Evolutionary conservation across 1,140 invertebrate genomes (phyloP).

Genomic region (Forficula auricularia): DNA sequence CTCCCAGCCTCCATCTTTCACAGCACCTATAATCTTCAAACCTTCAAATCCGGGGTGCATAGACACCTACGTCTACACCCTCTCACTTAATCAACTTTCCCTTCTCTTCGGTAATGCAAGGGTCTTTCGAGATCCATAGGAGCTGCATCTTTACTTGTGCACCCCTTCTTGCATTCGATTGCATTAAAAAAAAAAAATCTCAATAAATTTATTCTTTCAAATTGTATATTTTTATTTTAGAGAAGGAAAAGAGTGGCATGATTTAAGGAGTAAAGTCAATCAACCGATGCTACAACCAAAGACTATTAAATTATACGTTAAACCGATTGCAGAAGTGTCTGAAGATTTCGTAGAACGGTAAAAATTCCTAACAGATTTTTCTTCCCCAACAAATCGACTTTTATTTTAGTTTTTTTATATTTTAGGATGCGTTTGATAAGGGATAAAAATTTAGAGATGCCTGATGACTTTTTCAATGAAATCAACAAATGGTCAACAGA

Average conservation of each 20-base stretch:
- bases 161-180: background rate
- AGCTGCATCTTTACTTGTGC: background rate
- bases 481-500: constrained; percentile 50
- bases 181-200: constrained; percentile 1
- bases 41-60: no score
- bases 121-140: background rate
- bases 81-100: constrained; percentile 8
- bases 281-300: constrained; percentile 35
- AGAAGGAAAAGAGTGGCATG: constrained; percentile 33
- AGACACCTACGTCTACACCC: background rate
- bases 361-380: background rate
- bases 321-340: constrained; percentile 28
- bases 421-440: constrained; percentile 12
- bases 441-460: constrained; percentile 26
- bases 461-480: constrained; percentile 36
- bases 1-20: no score
- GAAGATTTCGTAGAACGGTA: constrained; percentile 29
- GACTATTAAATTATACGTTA: constrained; percentile 29
- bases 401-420: no score
- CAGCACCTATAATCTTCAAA: no score
- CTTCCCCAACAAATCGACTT: no score
- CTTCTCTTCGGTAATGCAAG: constrained; percentile 3
- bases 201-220: no score
- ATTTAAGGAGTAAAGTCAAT: constrained; percentile 32
- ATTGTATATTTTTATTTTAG: no score